These are phyloP conservation scores for Tenualosa ilisha DNA, from an alignment of 2,797 vertebrate genomes.

Conservation along the genomic window DNA sequence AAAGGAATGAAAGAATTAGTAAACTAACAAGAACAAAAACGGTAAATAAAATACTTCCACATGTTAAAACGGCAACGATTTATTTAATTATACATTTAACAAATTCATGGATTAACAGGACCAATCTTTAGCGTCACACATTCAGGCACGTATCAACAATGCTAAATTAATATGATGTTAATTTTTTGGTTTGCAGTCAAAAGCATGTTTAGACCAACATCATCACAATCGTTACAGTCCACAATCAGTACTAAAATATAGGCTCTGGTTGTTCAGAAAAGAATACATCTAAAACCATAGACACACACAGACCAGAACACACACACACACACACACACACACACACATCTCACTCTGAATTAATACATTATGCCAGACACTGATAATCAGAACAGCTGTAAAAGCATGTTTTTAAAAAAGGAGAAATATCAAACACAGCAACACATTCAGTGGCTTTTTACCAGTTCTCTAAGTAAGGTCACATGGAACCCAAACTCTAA, in stretches of 20 bases:
- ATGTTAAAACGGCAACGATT: background rate
- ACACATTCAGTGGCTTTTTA: background rate
- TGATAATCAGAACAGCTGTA: background rate
- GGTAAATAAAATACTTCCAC: background rate
- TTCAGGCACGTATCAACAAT: background rate
- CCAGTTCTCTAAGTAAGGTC: background rate
- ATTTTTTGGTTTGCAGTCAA: background rate
- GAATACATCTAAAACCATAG: background rate
- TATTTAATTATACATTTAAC: background rate
- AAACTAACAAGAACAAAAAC: no score
- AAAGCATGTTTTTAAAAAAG: background rate
- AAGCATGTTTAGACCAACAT: background rate
- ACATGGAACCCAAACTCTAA: background rate
- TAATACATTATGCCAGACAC: background rate
- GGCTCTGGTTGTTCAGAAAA: background rate
- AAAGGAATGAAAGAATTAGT: no score
- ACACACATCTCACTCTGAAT: background rate
- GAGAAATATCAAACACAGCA: background rate
- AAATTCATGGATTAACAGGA: background rate
- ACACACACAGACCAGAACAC: background rate
- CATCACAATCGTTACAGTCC: background rate
- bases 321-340: background rate
- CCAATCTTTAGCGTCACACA: background rate
- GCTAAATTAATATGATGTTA: background rate
- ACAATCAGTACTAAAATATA: background rate